A percentile compares a stretch with the other conserved stretches of the same genome.
Conservation (phyloP, 1,140 invertebrate species). For the Mesaphorura yosii region DNA sequence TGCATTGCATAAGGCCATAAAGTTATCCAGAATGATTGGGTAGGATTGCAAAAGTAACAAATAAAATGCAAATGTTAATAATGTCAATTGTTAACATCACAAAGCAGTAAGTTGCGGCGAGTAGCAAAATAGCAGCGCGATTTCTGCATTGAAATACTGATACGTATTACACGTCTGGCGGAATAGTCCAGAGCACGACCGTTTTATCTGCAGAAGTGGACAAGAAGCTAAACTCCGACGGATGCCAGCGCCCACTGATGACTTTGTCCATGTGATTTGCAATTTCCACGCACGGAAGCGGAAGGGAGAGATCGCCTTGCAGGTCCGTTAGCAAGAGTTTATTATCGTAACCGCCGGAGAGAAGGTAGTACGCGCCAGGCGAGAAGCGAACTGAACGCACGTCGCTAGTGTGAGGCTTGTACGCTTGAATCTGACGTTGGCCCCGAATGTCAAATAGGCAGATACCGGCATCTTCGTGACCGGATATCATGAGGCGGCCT, state of each 20-base stretch:
- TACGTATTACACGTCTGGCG: too few relatives aligned
- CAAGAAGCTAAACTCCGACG: conserved; percentile 90
- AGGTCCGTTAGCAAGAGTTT: conserved; percentile 85
- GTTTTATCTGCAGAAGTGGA: conserved; percentile 95
- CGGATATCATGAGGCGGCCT: conserved; percentile 81
- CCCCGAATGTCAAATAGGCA: conserved; percentile 91
- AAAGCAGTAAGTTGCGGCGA: too few relatives aligned
- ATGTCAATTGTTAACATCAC: too few relatives aligned
- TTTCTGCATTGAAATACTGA: too few relatives aligned
- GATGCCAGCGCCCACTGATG: conserved; percentile 96
- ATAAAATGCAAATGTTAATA: too few relatives aligned
- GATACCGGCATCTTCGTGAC: conserved; percentile 91
- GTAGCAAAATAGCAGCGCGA: too few relatives aligned
- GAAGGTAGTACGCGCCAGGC: conserved; percentile 90
- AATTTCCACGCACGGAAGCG: conserved; percentile 87
- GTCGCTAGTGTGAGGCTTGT: conserved; percentile 88
- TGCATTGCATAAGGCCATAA: too few relatives aligned
- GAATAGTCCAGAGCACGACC: conserved; percentile 88
- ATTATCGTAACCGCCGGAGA: conserved; percentile 97
- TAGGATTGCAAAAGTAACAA: too few relatives aligned
- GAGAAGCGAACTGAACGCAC: conserved; percentile 92
- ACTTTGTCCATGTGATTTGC: conserved; percentile 96
- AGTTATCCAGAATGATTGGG: too few relatives aligned
- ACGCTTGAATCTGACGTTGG: conserved; percentile 79
- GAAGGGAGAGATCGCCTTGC: conserved; percentile 61